Base-by-base conservation (phyloP, 2,113 vertebrate genomes). In the Apeltes quadracus region DNA sequence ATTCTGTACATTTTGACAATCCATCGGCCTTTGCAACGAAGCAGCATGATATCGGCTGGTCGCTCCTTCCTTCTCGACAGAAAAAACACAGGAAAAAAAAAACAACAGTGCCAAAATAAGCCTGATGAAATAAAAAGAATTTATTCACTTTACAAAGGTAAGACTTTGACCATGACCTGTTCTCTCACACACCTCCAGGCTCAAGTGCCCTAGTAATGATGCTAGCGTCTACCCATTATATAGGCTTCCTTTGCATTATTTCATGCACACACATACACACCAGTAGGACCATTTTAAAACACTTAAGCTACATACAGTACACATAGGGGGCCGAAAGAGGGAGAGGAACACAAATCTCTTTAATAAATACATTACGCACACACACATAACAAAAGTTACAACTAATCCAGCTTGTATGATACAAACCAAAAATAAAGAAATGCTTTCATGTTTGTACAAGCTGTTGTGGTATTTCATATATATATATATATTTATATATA, bases 361-460 rank as follows among this genome's bases (percentile, higher is more conserved):
- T 86, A 96, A 95, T 96, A 95, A 95, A 95, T 93, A 95, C 95
- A 94, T 93, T 94, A 96, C 29, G 29, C 29, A 29, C 95, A 93
- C 94, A 97, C 95, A 96, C 94, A 89, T 87, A 94, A 93, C 90
- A 94, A 96, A 95, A 95, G 89, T 54, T 93, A 94, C 93, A 94
- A 96, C 95, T 94, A 96, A 93, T 94, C 84, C 92, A 94, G 94
- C 95, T 93, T 92, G 84, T 96, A 96, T 95, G 93, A 96, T 96
- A 96, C 94, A 97, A 96, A 95, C 94, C 94, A 95, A 95, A 95
- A 95, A 96, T 94, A 95, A 94, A 95, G 90, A 94, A 97, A 95
- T 92, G 94, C 94, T 95, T 96, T 94, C 91, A 95, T 96, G 95
- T 98, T 97, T 97, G 94, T 96, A 98, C 95, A 97, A 95, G 95